Conservation (phyloP, 1,140 invertebrate species). For the Drosophila lacteicornis region DNA sequence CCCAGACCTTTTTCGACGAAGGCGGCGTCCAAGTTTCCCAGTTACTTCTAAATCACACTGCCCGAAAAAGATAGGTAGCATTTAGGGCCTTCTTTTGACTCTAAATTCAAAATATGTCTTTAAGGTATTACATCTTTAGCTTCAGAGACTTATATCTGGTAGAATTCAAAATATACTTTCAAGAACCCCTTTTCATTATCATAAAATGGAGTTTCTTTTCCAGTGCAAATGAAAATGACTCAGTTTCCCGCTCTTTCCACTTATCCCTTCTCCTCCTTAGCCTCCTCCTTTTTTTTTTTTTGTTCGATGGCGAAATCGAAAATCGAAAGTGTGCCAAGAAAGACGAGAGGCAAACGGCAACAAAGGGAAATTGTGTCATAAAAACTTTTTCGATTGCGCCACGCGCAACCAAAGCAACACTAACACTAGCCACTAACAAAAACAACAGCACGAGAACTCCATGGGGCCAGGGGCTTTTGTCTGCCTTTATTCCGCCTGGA, state of each 20-base stretch:
- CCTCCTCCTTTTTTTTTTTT: slow-evolving; percentile 17
- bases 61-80: background rate
- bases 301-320: slow-evolving; percentile 66
- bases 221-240: slow-evolving; percentile 33
- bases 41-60: background rate
- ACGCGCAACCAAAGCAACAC: slow-evolving; percentile 60
- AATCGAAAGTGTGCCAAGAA: slow-evolving; percentile 82
- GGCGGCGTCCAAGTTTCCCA: slow-evolving; percentile 12
- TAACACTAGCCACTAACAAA: slow-evolving; percentile 32
- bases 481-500: slow-evolving; percentile 21
- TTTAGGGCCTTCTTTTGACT: no score
- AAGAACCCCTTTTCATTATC: background rate
- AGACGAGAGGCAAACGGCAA: slow-evolving; percentile 55
- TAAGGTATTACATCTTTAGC: no score
- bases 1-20: slow-evolving; percentile 13
- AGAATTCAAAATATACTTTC: background rate
- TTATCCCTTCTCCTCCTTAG: background rate
- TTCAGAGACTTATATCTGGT: background rate
- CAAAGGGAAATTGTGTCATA: slow-evolving; percentile 81
- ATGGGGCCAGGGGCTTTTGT: slow-evolving; percentile 52
- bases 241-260: slow-evolving; percentile 20
- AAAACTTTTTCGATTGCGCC: slow-evolving; percentile 81
- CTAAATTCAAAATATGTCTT: background rate
- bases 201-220: background rate
- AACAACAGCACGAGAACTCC: slow-evolving; percentile 51